phyloP scores from a whole-genome alignment of 2,113 vertebrate species.

The Arizona elegans region DNA sequence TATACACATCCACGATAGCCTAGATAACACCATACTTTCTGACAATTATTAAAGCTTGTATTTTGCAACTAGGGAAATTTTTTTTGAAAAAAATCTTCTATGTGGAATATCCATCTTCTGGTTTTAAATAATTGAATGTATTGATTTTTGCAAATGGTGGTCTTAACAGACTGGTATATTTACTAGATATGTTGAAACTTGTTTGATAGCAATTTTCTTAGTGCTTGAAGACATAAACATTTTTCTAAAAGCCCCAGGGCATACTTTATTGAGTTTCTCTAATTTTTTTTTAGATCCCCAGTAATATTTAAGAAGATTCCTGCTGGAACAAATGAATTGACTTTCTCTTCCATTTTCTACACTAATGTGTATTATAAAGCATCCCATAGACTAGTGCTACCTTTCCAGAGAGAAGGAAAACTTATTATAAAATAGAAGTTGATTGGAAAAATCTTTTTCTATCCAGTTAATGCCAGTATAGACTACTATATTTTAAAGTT shows the following conservation, averaged over 20 bases:
- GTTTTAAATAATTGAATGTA: conserved; percentile 68
- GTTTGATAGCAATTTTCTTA: conserved; percentile 76
- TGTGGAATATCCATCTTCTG: conserved; percentile 57
- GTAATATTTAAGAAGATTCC: neutral
- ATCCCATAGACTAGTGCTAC: neutral
- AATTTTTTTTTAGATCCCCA: conserved; percentile 43
- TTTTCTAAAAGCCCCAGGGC: conserved; percentile 50
- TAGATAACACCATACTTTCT: neutral
- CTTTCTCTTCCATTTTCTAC: neutral
- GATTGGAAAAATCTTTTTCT: neutral
- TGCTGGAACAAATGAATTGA: neutral
- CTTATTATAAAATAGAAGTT: neutral
- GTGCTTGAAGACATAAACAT: conserved; percentile 71
- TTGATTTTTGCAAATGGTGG: conserved; percentile 70
- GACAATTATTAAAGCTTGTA: neutral
- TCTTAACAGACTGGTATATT: conserved; percentile 76
- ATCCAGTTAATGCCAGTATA: neutral
- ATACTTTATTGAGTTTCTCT: conserved; percentile 55
- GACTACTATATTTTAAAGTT: neutral
- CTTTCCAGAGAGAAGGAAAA: neutral
- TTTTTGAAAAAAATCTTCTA: conserved; percentile 67
- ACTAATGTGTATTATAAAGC: neutral
- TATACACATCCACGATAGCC: neutral
- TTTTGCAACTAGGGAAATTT: neutral
- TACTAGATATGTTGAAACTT: conserved; percentile 75